Conservation (phyloP, 2,113 vertebrate species). For the Podilymbus podiceps region DNA sequence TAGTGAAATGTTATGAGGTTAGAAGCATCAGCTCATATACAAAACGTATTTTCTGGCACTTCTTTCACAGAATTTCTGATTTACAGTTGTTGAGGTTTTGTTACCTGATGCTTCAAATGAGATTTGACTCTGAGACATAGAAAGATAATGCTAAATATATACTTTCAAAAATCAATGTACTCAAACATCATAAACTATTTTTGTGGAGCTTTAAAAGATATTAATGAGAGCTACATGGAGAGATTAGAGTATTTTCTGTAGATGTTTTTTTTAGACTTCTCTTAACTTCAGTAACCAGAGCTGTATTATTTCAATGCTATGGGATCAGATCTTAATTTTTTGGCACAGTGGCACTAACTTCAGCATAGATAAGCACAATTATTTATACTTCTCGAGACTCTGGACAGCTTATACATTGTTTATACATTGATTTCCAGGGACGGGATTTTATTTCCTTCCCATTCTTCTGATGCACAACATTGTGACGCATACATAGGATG, state of each 20-base stretch:
- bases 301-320: not conserved
- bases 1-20: not conserved
- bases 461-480: not conserved
- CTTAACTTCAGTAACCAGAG: not conserved
- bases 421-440: not conserved
- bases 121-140: not conserved
- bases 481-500: not conserved
- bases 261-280: not conserved
- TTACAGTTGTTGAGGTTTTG: not conserved
- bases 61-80: not conserved
- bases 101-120: not conserved
- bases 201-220: not conserved
- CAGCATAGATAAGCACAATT: not conserved
- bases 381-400: not conserved
- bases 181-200: not conserved
- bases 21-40: not conserved
- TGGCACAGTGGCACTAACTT: not conserved
- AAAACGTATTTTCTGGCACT: not conserved
- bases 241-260: not conserved
- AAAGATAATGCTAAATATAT: not conserved
- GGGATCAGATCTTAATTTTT: not conserved
- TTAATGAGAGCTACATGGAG: not conserved
- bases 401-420: not conserved
- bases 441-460: conserved; percentile 6
- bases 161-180: not conserved